phyloP scores from a whole-genome alignment of 2,888 invertebrate genomes.

The Lasioglossum figueresi region DNA sequence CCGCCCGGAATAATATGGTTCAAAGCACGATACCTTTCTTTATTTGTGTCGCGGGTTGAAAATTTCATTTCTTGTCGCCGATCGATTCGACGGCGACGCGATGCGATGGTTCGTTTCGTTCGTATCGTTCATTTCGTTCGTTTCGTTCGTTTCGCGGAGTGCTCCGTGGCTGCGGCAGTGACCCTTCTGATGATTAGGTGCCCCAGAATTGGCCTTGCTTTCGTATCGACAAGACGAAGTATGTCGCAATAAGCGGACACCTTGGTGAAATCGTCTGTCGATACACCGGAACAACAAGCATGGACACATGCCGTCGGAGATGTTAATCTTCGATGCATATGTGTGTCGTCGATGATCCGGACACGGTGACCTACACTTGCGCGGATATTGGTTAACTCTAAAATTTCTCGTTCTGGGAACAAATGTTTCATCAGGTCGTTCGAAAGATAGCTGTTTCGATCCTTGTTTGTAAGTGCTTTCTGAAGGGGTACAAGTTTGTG shows the following conservation, averaged over 20 bases:
- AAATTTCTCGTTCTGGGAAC: not conserved
- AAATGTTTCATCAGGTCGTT: not conserved
- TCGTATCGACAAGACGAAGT: constrained; percentile 1
- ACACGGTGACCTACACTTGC: not conserved
- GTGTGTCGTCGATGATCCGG: not conserved
- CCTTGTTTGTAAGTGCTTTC: too few relatives aligned
- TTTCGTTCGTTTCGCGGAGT: not conserved
- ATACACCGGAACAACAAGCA: not conserved
- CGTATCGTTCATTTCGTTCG: not conserved
- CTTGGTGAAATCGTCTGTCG: constrained; percentile 9
- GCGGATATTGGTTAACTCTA: too few relatives aligned
- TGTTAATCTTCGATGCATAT: constrained; percentile 5
- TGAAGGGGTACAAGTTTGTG: too few relatives aligned
- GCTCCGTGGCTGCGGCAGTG: not conserved
- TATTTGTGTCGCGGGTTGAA: not conserved
- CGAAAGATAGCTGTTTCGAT: too few relatives aligned
- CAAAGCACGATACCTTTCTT: constrained; percentile 7
- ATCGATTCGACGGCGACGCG: constrained; percentile 24
- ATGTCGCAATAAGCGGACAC: constrained; percentile 14
- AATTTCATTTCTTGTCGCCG: constrained; percentile 22
- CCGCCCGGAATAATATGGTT: constrained; percentile 34
- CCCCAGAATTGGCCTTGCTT: constrained; percentile 19
- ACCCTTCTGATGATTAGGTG: constrained; percentile 18
- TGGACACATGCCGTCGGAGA: not conserved
- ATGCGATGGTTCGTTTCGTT: not conserved